Evolutionary conservation across 2,113 vertebrate genomes (phyloP).

Genomic region (Ptilorrhoa leucosticta): DNA sequence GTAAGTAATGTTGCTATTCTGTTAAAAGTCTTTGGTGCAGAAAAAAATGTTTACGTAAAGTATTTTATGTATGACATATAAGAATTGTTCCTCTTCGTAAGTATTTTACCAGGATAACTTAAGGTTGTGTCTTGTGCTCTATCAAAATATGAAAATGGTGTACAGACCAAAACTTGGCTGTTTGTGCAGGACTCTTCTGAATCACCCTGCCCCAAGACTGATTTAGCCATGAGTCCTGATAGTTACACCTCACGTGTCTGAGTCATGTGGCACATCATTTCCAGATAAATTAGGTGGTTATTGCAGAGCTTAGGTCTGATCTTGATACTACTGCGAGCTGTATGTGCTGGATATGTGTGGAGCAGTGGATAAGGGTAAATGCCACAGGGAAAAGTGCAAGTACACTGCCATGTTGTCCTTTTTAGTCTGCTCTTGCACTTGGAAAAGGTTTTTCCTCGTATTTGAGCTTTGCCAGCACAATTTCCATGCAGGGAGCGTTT

Average conservation of each 20-base stretch:
- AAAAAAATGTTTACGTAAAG: not conserved
- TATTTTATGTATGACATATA: not conserved
- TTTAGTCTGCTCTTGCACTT: not conserved
- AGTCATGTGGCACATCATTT: not conserved
- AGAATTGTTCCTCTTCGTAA: not conserved
- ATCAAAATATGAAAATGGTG: not conserved
- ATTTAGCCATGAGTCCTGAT: not conserved
- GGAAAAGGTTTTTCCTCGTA: not conserved
- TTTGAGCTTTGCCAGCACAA: not conserved
- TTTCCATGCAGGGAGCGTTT: not conserved
- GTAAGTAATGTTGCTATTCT: not conserved
- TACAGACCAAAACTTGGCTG: not conserved
- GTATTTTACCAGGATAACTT: not conserved
- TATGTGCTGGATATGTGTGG: accelerated
- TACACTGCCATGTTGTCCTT: not conserved
- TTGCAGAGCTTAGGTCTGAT: not conserved
- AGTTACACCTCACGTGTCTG: not conserved
- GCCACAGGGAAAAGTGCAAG: not conserved
- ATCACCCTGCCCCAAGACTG: not conserved
- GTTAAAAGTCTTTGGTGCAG: not conserved
- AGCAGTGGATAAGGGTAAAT: not conserved
- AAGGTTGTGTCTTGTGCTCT: not conserved
- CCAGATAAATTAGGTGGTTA: not conserved
- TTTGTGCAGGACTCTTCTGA: not conserved
- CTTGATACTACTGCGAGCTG: not conserved